Percentiles rank a stretch among this genome's conserved stretches.
These are phyloP conservation scores for Sardina pilchardus DNA, from an alignment of 2,113 vertebrate species.

Conservation along the genomic window DNA sequence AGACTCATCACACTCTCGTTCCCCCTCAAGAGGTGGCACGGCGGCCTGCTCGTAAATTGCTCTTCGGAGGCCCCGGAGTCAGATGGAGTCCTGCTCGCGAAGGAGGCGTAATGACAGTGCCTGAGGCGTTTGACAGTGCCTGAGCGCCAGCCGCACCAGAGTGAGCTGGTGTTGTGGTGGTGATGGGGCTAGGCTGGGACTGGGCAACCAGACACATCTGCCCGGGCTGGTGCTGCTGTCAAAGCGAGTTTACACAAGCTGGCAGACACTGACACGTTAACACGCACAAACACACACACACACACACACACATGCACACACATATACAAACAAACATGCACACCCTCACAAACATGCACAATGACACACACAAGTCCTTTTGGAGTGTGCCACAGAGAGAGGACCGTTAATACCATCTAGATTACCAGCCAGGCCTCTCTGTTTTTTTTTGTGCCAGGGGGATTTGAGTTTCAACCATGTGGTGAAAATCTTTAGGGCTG, in stretches of 20 bases:
- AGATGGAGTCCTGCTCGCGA: neutral
- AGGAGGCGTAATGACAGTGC: neutral
- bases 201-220: neutral
- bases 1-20: neutral
- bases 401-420: conserved; percentile 4
- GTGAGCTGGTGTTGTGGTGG: neutral
- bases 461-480: conserved; percentile 33
- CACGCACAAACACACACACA: neutral
- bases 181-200: neutral
- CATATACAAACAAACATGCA: neutral
- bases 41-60: neutral
- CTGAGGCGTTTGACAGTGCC: too few species aligned
- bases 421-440: neutral
- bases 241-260: neutral
- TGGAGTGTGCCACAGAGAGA: neutral
- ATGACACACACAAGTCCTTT: neutral
- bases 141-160: neutral
- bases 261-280: neutral
- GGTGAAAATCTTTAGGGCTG: conserved; percentile 36
- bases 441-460: neutral
- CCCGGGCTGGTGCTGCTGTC: neutral
- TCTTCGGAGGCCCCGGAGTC: too few species aligned
- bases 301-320: neutral
- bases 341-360: neutral
- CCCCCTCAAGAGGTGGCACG: neutral